Evolutionary conservation across 2,888 invertebrate genomes (phyloP).

Genomic region (Sisyra nigra): DNA sequence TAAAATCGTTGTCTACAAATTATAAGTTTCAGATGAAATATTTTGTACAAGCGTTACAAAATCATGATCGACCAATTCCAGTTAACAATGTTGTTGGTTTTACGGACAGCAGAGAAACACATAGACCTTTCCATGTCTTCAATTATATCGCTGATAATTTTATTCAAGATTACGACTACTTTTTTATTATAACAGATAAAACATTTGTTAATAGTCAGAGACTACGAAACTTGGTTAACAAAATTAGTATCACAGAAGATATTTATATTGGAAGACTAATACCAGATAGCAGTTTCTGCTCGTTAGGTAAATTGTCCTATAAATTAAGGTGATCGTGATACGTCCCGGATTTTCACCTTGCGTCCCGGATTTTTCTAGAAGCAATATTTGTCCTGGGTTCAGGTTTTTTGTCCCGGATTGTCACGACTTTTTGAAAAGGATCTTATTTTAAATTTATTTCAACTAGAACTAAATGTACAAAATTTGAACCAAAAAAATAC

Average conservation of each 20-base stretch:
- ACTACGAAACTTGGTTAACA: conserved; percentile 51
- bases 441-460: too few species aligned
- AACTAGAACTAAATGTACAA: background rate
- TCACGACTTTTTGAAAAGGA: too few species aligned
- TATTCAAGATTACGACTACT: conserved; percentile 82
- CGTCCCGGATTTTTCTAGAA: too few species aligned
- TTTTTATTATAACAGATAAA: conserved; percentile 71
- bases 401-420: too few species aligned
- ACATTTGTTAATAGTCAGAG: conserved; percentile 71
- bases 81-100: conserved; percentile 65
- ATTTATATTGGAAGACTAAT: conserved; percentile 64
- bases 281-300: conserved; percentile 45
- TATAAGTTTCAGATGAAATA: conserved; percentile 24
- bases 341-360: too few species aligned
- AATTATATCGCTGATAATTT: conserved; percentile 84
- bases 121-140: conserved; percentile 73
- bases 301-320: too few species aligned
- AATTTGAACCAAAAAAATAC: too few species aligned
- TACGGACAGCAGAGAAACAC: conserved; percentile 57
- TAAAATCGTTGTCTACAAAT: background rate
- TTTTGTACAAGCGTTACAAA: conserved; percentile 28
- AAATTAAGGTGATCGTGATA: too few species aligned
- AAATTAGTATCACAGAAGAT: conserved; percentile 70
- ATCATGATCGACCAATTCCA: conserved; percentile 22
- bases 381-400: too few species aligned